Percentiles rank a stretch among this genome's conserved stretches.
Conservation (phyloP, 2,888 invertebrate species). For the Girardia tigrina region DNA sequence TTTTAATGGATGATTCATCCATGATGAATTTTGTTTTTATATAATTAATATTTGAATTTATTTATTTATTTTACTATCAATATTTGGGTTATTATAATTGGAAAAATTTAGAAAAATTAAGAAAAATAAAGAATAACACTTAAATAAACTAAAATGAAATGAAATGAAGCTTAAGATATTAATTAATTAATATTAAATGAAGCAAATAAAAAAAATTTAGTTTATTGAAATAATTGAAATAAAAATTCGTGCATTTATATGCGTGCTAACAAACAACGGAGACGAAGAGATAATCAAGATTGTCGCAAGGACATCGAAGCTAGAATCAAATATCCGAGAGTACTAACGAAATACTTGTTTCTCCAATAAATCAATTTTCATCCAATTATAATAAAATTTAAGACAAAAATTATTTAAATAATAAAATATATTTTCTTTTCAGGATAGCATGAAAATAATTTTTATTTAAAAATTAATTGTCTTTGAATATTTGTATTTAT, state of each 20-base stretch:
- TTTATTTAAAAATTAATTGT: too few relatives aligned
- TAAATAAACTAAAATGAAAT: too few relatives aligned
- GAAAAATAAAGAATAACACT: too few relatives aligned
- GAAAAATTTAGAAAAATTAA: too few relatives aligned
- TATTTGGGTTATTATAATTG: too few relatives aligned
- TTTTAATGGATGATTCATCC: too few relatives aligned
- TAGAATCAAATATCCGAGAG: constrained; percentile 23
- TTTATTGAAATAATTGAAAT: constrained; percentile 6
- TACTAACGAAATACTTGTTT: constrained; percentile 17
- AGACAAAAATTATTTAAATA: background rate
- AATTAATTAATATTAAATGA: background rate
- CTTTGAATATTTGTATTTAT: too few relatives aligned
- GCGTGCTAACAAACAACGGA: constrained; percentile 12
- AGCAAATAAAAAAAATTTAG: background rate
- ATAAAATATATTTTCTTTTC: background rate
- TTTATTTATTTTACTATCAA: too few relatives aligned
- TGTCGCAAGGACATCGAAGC: constrained; percentile 19
- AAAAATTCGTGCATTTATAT: background rate
- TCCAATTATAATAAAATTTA: background rate
- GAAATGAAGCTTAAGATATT: too few relatives aligned
- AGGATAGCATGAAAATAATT: too few relatives aligned
- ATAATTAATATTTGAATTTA: too few relatives aligned
- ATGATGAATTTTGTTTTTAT: too few relatives aligned
- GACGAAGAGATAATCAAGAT: constrained; percentile 23
- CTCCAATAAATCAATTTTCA: background rate